A percentile compares a stretch with the other conserved stretches of the same genome.
These are phyloP conservation scores for Mola mola DNA, from an alignment of 2,113 vertebrate genomes.

Conservation along the genomic window DNA sequence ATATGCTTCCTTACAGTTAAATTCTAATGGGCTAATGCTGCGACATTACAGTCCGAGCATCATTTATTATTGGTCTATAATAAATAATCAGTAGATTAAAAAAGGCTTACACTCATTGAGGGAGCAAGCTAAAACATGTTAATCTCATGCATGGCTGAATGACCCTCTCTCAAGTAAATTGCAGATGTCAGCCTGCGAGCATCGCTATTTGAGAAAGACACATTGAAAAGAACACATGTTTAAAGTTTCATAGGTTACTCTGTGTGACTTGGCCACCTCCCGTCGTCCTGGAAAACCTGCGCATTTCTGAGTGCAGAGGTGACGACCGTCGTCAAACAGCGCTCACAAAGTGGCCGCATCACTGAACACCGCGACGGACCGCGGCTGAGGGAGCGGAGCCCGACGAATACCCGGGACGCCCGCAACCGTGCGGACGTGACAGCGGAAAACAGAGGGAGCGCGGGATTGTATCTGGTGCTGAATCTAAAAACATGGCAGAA, in stretches of 20 bases:
- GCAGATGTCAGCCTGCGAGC: background rate
- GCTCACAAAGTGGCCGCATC: conserved; percentile 42
- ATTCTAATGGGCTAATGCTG: too few species aligned
- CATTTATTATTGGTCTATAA: conserved; percentile 6
- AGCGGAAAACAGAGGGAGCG: conserved; percentile 16
- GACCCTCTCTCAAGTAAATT: background rate
- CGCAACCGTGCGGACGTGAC: conserved; percentile 7
- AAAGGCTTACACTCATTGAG: background rate
- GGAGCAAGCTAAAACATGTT: background rate
- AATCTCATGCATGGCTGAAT: background rate
- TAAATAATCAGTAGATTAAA: background rate
- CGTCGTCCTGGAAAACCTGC: conserved; percentile 35
- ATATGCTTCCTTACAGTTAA: too few species aligned
- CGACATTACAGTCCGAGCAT: background rate
- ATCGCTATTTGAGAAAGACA: too few species aligned
- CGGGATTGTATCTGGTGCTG: conserved; percentile 3
- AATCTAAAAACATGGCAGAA: conserved; percentile 17
- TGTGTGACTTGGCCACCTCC: conserved; percentile 36
- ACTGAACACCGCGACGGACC: conserved; percentile 16
- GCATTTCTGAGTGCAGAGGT: conserved; percentile 53
- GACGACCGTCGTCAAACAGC: conserved; percentile 25
- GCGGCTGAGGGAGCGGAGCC: conserved; percentile 26
- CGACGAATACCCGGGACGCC: conserved; percentile 16
- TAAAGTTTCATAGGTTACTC: conserved; percentile 51
- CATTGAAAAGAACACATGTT: conserved; percentile 4